Evolutionary conservation across 2,888 invertebrate genomes (phyloP).

Genomic region (Cerastis rubricosa): DNA sequence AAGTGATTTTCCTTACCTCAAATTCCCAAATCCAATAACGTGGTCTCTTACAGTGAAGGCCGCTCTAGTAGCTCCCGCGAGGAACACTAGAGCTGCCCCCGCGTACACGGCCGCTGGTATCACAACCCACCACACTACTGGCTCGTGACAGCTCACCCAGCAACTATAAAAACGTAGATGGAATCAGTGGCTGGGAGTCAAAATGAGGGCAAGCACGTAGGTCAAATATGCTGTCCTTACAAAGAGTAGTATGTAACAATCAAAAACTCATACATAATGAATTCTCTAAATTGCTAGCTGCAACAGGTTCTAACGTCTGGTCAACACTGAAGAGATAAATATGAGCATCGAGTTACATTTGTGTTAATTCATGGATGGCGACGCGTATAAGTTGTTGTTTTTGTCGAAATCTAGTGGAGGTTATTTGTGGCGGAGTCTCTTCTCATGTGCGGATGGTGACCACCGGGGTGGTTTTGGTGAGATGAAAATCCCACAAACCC

Average conservation of each 20-base stretch:
- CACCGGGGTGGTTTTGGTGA: no score
- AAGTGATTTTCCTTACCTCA: slow-evolving; percentile 89
- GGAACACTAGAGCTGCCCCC: slow-evolving; percentile 94
- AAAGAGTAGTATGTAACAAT: not conserved
- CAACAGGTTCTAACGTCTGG: no score
- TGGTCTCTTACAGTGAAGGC: slow-evolving; percentile 98
- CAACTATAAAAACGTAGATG: slow-evolving; percentile 89
- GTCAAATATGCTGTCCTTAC: not conserved
- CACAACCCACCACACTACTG: slow-evolving; percentile 98
- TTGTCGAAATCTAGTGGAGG: no score
- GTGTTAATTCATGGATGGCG: no score
- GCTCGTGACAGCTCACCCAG: slow-evolving; percentile 98
- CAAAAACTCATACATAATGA: no score
- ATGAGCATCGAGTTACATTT: no score
- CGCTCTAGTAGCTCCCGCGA: slow-evolving; percentile 96
- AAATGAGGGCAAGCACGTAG: not conserved
- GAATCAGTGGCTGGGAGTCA: not conserved
- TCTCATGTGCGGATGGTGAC: no score
- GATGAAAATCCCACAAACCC: no score
- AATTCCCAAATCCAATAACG: slow-evolving; percentile 96
- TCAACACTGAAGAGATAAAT: no score
- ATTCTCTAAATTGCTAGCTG: no score
- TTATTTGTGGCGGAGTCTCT: no score
- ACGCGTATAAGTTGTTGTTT: no score
- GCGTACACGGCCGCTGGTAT: slow-evolving; percentile 96